phyloP scores from a whole-genome alignment of 2,888 invertebrate species.

The Ctenicera cuprea region DNA sequence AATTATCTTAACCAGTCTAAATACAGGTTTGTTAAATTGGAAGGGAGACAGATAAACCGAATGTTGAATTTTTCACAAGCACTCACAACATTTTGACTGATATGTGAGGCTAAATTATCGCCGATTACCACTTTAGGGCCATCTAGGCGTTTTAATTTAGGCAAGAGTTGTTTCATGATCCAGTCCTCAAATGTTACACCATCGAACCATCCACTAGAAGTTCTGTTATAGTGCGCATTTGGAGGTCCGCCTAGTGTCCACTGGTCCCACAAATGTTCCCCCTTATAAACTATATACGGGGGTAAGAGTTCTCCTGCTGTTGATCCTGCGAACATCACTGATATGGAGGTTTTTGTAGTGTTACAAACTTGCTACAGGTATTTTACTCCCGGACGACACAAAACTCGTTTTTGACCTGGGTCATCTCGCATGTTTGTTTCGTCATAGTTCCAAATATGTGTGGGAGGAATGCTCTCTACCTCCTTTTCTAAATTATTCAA shows the following conservation, averaged over 20 bases:
- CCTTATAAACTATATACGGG: background rate
- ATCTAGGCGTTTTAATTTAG: constrained; percentile 56
- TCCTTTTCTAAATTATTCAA: too few species aligned
- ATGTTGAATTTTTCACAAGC: background rate
- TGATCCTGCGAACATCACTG: background rate
- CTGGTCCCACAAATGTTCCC: background rate
- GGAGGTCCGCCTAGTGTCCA: background rate
- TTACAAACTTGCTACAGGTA: background rate
- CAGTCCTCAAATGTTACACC: constrained; percentile 3
- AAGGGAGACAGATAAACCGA: background rate
- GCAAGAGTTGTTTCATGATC: constrained; percentile 51
- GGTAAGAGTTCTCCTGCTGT: background rate
- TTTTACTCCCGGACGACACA: background rate
- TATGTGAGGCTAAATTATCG: constrained; percentile 57
- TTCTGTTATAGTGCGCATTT: background rate
- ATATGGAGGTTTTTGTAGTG: background rate
- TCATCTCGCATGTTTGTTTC: too few species aligned
- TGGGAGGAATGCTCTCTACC: too few species aligned
- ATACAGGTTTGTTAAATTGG: background rate
- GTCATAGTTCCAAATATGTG: too few species aligned
- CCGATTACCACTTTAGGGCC: constrained; percentile 63
- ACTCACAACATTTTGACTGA: background rate
- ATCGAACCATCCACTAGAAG: background rate
- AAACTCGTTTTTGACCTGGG: too few species aligned
- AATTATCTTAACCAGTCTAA: too few species aligned